Percentiles rank a stretch among this genome's conserved stretches.
phyloP scores from a whole-genome alignment of 1,140 invertebrate genomes.

The Diuraphis noxia region DNA sequence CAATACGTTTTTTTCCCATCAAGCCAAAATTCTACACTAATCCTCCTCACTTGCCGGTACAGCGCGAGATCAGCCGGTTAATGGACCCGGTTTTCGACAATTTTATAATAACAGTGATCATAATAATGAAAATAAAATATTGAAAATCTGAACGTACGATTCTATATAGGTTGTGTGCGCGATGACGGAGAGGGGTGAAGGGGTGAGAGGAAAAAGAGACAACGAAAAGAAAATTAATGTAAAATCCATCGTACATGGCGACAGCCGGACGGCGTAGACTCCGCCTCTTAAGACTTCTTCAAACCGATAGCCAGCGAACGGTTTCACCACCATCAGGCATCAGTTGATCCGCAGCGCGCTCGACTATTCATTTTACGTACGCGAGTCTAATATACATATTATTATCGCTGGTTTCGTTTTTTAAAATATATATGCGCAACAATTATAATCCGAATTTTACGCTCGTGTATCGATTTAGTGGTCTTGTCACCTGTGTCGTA shows the following conservation, averaged over 20 bases:
- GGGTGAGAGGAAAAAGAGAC: constrained; percentile 9
- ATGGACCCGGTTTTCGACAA: constrained; percentile 34
- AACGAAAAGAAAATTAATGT: constrained; percentile 23
- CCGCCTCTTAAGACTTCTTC: constrained; percentile 52
- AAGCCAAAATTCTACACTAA: constrained; percentile 13
- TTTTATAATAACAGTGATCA: background rate
- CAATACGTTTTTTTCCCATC: constrained; percentile 35
- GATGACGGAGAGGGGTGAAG: background rate
- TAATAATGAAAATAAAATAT: constrained; percentile 4
- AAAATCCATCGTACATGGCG: constrained; percentile 25
- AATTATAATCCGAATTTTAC: background rate
- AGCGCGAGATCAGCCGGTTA: constrained; percentile 13
- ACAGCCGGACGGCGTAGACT: constrained; percentile 19
- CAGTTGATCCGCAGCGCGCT: constrained; percentile 41
- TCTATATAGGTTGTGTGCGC: background rate
- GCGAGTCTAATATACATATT: background rate
- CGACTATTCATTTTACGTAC: constrained; percentile 6
- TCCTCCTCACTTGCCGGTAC: background rate
- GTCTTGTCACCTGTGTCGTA: background rate
- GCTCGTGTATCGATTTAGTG: background rate
- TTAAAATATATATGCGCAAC: background rate
- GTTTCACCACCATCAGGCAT: constrained; percentile 35
- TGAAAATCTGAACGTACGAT: constrained; percentile 3
- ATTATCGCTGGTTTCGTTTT: background rate
- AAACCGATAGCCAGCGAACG: constrained; percentile 21